Conservation (phyloP, 2,797 vertebrate genomes). For the Peromyscus aztecus region DNA sequence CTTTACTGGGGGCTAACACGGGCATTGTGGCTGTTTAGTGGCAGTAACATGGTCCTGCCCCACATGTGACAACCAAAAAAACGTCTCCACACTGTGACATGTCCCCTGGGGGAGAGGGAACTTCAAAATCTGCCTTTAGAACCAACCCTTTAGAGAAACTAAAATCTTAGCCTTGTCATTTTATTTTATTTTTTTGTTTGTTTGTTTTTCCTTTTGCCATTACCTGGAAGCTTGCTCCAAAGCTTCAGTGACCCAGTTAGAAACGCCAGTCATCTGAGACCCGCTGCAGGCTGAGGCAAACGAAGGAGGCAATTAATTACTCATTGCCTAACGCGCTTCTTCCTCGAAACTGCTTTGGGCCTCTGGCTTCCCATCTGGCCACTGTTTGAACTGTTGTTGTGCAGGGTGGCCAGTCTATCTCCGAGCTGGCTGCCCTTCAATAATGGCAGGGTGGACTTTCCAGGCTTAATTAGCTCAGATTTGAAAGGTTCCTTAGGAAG, state of each 20-base stretch:
- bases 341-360: not conserved
- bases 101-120: not conserved
- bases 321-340: not conserved
- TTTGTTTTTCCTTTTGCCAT: not conserved
- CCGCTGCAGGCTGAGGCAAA: not conserved
- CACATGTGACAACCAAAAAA: slow-evolving; percentile 12
- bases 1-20: not conserved
- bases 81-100: not conserved
- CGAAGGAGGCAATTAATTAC: not conserved
- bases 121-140: not conserved
- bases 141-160: slow-evolving; percentile 31
- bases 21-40: not conserved
- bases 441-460: slow-evolving; percentile 9
- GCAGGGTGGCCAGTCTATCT: slow-evolving; percentile 42
- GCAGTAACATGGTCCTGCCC: not conserved
- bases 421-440: slow-evolving; percentile 60
- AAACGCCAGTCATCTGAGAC: not conserved
- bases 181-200: not conserved
- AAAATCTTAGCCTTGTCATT: not conserved
- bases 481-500: slow-evolving; percentile 59
- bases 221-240: slow-evolving; percentile 33
- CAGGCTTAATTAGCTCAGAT: slow-evolving; percentile 71
- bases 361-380: not conserved
- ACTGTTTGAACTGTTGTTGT: slow-evolving; percentile 5
- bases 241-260: slow-evolving; percentile 42